Evolutionary conservation across 2,888 invertebrate species (phyloP).

Genomic region (Cenopis cana): DNA sequence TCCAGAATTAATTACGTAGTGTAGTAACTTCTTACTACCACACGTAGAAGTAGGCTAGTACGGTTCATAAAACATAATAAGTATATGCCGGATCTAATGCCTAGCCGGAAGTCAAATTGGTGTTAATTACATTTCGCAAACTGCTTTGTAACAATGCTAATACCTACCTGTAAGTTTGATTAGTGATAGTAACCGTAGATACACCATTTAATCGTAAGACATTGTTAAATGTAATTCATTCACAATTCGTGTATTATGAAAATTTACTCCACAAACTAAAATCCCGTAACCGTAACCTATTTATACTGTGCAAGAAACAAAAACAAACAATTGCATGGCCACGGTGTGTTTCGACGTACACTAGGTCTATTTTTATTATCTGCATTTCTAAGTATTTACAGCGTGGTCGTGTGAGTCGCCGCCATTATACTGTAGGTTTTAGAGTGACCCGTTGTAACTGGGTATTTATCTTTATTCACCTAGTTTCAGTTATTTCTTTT

Average conservation of each 20-base stretch:
- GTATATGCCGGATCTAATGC: conserved; percentile 6
- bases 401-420: no score
- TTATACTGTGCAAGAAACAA: no score
- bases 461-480: neutral
- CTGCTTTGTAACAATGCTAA: neutral
- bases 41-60: neutral
- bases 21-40: neutral
- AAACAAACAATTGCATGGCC: no score
- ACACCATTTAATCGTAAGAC: neutral
- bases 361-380: no score
- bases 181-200: neutral
- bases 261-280: neutral
- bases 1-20: neutral
- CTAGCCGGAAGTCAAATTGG: conserved; percentile 18
- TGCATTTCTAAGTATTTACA: no score
- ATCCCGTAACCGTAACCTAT: no score
- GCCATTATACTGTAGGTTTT: neutral
- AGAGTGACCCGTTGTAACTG: neutral
- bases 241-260: neutral
- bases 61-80: conserved; percentile 21
- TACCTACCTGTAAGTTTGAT: neutral
- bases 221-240: neutral
- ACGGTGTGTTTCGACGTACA: no score
- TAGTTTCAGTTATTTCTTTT: neutral
- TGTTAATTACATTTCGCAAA: conserved; percentile 18